Evolutionary conservation across 2,797 vertebrate species (phyloP).

Genomic region (Serranus cabrilla): DNA sequence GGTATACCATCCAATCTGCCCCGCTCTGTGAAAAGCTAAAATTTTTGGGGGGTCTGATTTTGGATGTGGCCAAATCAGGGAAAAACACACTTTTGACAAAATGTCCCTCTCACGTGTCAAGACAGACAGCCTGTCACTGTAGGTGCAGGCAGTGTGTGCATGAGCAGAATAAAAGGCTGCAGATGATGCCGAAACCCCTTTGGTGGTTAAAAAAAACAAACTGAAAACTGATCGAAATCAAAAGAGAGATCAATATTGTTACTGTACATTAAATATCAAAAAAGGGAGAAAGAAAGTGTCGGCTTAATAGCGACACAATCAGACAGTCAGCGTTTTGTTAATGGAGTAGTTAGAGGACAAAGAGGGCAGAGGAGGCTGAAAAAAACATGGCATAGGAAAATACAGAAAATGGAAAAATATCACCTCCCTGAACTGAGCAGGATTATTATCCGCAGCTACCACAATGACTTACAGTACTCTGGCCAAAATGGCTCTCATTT

Average conservation of each 20-base stretch:
- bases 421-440: constrained; percentile 51
- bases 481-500: constrained; percentile 61
- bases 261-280: constrained; percentile 44
- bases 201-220: constrained; percentile 25
- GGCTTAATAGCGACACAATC: constrained; percentile 34
- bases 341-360: constrained; percentile 44
- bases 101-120: constrained; percentile 30
- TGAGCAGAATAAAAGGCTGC: constrained; percentile 55
- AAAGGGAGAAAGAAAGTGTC: constrained; percentile 14
- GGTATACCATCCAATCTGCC: constrained; percentile 13
- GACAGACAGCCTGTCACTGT: constrained; percentile 14
- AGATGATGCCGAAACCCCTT: constrained; percentile 29
- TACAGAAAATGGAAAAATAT: constrained; percentile 67
- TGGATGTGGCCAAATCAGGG: constrained; percentile 37
- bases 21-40: constrained; percentile 31
- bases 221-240: constrained; percentile 21
- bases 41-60: constrained; percentile 34
- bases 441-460: constrained; percentile 65
- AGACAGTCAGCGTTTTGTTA: constrained; percentile 56
- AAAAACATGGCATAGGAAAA: constrained; percentile 42
- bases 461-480: constrained; percentile 54
- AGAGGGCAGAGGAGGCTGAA: constrained; percentile 6
- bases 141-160: constrained; percentile 29
- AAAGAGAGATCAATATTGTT: constrained; percentile 35
- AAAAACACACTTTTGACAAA: constrained; percentile 25